These are phyloP conservation scores for Chrysochloris asiatica DNA, from an alignment of 2,113 vertebrate species.

Conservation along the genomic window DNA sequence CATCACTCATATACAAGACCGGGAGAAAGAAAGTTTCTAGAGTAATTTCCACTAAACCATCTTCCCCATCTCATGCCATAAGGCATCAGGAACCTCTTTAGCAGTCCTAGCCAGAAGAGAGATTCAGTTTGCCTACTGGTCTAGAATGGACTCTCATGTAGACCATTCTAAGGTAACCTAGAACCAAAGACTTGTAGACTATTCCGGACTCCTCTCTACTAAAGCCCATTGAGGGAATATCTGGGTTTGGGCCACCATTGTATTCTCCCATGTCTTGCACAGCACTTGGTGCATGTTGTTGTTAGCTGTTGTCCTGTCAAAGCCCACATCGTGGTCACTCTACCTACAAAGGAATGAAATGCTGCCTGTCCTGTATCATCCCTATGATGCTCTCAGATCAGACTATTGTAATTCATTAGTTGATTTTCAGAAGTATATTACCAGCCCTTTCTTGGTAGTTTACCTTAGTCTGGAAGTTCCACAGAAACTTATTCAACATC, in stretches of 20 bases:
- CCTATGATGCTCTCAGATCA: neutral
- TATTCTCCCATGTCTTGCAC: neutral
- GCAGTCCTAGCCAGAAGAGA: neutral
- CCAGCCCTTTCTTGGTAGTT: neutral
- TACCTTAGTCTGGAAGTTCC: neutral
- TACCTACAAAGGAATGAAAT: neutral
- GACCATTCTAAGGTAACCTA: conserved; percentile 30
- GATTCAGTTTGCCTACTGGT: neutral
- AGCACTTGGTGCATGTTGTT: neutral
- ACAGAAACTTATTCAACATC: neutral
- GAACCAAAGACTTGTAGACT: neutral
- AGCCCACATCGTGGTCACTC: neutral
- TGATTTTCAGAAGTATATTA: neutral
- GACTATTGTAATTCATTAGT: neutral
- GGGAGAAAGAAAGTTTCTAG: conserved; percentile 16
- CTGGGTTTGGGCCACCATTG: neutral
- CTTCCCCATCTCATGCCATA: neutral
- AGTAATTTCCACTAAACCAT: neutral
- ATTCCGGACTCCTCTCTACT: neutral
- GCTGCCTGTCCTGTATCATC: neutral
- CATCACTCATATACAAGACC: neutral
- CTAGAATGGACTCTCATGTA: neutral
- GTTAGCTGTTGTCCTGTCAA: neutral
- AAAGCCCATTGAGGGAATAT: neutral
- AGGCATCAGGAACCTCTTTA: conserved; percentile 15